Percentiles rank a stretch among this genome's conserved stretches.
Conservation (phyloP, 1,140 invertebrate genomes). For the Drosophila trapezifrons region DNA sequence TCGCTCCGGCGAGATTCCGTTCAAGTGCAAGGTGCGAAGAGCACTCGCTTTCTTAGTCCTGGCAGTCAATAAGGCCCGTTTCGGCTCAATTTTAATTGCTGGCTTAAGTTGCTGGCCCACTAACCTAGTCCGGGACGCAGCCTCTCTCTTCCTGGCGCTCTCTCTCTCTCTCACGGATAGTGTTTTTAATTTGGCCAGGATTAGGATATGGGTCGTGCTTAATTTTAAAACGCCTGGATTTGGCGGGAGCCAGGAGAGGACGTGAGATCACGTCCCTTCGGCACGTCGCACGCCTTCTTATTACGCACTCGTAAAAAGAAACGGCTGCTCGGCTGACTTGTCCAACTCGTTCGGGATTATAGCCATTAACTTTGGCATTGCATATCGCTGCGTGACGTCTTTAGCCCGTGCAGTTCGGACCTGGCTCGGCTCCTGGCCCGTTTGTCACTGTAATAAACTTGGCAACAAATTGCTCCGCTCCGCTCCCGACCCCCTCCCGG, state of each 20-base stretch:
- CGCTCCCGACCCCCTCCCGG: background rate
- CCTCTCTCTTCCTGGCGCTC: background rate
- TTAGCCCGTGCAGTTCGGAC: slow-evolving; percentile 49
- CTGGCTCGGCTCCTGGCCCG: slow-evolving; percentile 25
- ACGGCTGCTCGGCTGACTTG: slow-evolving; percentile 59
- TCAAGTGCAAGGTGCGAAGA: slow-evolving; percentile 69
- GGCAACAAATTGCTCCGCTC: slow-evolving; percentile 69
- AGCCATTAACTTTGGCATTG: slow-evolving; percentile 76
- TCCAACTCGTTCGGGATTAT: slow-evolving; percentile 68
- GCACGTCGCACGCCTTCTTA: slow-evolving; percentile 73
- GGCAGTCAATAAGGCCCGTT: slow-evolving; percentile 48
- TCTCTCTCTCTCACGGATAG: slow-evolving; percentile 36
- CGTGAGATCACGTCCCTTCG: slow-evolving; percentile 64
- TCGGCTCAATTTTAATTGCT: slow-evolving; percentile 70
- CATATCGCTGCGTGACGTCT: slow-evolving; percentile 58
- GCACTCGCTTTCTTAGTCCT: slow-evolving; percentile 39
- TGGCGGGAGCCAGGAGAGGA: slow-evolving; percentile 12
- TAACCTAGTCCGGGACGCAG: slow-evolving; percentile 53
- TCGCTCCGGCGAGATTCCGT: slow-evolving; percentile 32
- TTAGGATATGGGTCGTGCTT: slow-evolving; percentile 63
- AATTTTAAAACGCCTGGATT: slow-evolving; percentile 56
- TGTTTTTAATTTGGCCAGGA: slow-evolving; percentile 75
- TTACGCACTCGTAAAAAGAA: slow-evolving; percentile 80
- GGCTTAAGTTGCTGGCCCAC: slow-evolving; percentile 64
- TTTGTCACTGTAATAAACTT: slow-evolving; percentile 80